These are phyloP conservation scores for Lasaia peninsularis DNA, from an alignment of 1,140 invertebrate species.

Conservation along the genomic window DNA sequence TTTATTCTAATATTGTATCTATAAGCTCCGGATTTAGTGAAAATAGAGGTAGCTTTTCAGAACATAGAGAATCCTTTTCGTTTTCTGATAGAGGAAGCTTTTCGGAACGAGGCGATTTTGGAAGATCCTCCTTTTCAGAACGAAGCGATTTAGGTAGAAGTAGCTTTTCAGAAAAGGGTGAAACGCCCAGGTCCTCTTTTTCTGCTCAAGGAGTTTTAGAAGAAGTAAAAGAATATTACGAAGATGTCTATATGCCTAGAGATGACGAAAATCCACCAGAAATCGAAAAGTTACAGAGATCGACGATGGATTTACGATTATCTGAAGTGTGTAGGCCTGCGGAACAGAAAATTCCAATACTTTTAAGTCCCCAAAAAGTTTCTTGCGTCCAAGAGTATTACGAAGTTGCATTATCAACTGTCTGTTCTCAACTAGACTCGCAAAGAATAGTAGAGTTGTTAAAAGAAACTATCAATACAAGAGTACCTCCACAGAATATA, in stretches of 20 bases:
- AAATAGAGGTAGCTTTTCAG: slow-evolving; percentile 69
- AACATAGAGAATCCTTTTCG: slow-evolving; percentile 71
- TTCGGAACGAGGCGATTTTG: slow-evolving; percentile 67
- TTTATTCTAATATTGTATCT: slow-evolving; percentile 73
- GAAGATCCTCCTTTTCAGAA: slow-evolving; percentile 65
- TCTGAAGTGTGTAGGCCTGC: slow-evolving; percentile 60
- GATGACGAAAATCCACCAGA: slow-evolving; percentile 60
- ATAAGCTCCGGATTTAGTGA: slow-evolving; percentile 73
- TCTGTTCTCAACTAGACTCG: slow-evolving; percentile 87
- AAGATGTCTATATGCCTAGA: slow-evolving; percentile 55
- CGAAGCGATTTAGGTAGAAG: slow-evolving; percentile 62
- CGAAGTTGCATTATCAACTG: slow-evolving; percentile 87
- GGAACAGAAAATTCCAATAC: slow-evolving; percentile 62
- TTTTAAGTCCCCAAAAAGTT: slow-evolving; percentile 60
- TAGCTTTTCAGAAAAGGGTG: slow-evolving; percentile 68
- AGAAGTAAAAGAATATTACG: slow-evolving; percentile 65
- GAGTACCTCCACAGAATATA: slow-evolving; percentile 85
- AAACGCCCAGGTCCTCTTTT: slow-evolving; percentile 71
- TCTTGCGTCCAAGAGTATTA: slow-evolving; percentile 76
- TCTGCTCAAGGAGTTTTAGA: slow-evolving; percentile 67
- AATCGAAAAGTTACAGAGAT: slow-evolving; percentile 64
- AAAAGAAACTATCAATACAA: slow-evolving; percentile 88
- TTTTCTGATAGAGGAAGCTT: slow-evolving; percentile 73
- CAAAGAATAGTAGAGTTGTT: slow-evolving; percentile 89
- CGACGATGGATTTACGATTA: slow-evolving; percentile 68